Evolutionary conservation across 2,797 vertebrate genomes (phyloP), one percentile per base, ranked within the genome.

Genomic region (Amphiprion clarkii): DNA sequence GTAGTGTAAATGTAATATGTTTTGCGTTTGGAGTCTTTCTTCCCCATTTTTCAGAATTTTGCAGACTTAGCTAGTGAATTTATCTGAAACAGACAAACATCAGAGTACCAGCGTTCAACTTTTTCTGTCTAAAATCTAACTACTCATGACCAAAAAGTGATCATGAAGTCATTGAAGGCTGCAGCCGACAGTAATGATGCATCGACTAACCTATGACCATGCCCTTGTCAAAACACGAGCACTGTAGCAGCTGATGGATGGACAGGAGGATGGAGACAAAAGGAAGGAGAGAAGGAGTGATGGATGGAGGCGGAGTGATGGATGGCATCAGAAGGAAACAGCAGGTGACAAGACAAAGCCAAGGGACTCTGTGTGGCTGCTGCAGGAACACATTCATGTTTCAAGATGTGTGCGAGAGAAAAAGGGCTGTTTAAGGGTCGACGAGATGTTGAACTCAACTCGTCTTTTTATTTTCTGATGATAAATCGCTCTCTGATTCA

Each of bases 201-300:
- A 92, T 87, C 46, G 51, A 29, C 36, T 29, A 57, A 84, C 60
- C 79, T 74, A 44, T 48, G 80, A 72, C 87, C 65, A 65, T 91
- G 90, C 91, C 91, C 91, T 93, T 92, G 91, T 93, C 92, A 89
- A 78, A 85, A 87, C 83, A 73, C 46, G 13, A 78, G 63, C 67
- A 75, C 77, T 67, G 82, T 71, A 84, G 55, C 61, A 31, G 16
- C 74, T 90, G 92, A 93, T 91, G 85, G 82, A 93, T 91, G 70
- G 74, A 79, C 4, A 60, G 69, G 77, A 65, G 63, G 76, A 80
- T 56, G 76, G 58, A 85, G 67, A 82, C 73, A 83, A 81, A 80
- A 67, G 74, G 74, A 61, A 40, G 79, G 74, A 67, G 78, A 66
- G 66, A 78, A 80, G 62, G 23, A n/a, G 56, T 91, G 92, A 93